Conservation (phyloP, 2,113 vertebrate species). For the Carassius carassius region DNA sequence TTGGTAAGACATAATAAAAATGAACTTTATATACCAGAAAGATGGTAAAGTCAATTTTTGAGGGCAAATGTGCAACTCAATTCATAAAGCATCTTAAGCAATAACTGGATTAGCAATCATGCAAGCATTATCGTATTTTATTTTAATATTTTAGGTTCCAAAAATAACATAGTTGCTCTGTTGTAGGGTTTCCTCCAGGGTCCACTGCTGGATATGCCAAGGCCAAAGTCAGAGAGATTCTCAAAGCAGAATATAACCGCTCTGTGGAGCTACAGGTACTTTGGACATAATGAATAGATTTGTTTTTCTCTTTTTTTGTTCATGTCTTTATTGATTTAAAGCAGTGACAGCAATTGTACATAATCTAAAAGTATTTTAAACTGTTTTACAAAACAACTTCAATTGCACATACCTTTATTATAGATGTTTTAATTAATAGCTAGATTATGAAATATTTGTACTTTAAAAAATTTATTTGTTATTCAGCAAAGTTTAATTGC, state of each 20-base stretch:
- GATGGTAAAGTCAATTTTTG: neutral
- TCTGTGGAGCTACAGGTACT: constrained; percentile 90
- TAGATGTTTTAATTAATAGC: neutral
- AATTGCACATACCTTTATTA: neutral
- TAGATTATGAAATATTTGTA: neutral
- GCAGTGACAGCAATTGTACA: neutral
- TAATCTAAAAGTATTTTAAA: neutral
- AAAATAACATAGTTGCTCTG: neutral
- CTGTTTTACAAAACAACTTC: neutral
- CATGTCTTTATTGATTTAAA: neutral
- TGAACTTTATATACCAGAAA: neutral
- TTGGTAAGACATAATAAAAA: constrained; percentile 74
- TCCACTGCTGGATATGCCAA: constrained; percentile 84
- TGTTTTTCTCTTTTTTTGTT: neutral
- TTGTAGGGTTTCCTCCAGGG: constrained; percentile 82
- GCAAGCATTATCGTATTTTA: neutral
- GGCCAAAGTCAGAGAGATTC: constrained; percentile 82
- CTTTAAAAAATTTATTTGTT: neutral
- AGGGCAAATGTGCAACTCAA: neutral
- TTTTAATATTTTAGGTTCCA: neutral
- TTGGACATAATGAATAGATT: constrained; percentile 50
- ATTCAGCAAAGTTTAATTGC: neutral
- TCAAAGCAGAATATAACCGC: constrained; percentile 85
- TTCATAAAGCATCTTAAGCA: neutral
- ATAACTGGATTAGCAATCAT: neutral